Percentiles rank a stretch among this genome's conserved stretches.
Conservation (phyloP, 2,888 invertebrate genomes). For the Galerucella nymphaeae region DNA sequence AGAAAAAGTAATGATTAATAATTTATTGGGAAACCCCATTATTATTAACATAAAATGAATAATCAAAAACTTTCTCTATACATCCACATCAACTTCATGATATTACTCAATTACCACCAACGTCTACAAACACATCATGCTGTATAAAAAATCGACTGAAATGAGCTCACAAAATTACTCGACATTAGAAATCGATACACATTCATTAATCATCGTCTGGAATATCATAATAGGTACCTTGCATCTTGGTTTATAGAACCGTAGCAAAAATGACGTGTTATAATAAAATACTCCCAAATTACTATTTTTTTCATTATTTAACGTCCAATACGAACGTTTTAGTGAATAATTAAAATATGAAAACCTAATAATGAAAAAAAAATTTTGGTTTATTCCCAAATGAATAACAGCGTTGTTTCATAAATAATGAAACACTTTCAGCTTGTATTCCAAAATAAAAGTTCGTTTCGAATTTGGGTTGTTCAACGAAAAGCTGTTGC, state of each 20-base stretch:
- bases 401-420: too few species aligned
- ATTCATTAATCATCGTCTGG: slow-evolving; percentile 31
- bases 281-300: not conserved
- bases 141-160: slow-evolving; percentile 28
- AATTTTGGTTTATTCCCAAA: too few species aligned
- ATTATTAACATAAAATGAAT: slow-evolving; percentile 7
- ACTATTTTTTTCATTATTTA: not conserved
- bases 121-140: slow-evolving; percentile 27
- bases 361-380: too few species aligned
- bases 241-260: slow-evolving; percentile 16
- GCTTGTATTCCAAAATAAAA: too few species aligned
- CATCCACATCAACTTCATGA: slow-evolving; percentile 24
- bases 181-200: slow-evolving; percentile 48
- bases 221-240: slow-evolving; percentile 25
- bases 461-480: too few species aligned
- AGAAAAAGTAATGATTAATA: not conserved
- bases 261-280: not conserved
- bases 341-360: too few species aligned
- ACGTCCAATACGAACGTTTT: not conserved
- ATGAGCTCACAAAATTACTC: slow-evolving; percentile 32
- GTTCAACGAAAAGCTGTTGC: too few species aligned
- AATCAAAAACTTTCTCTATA: slow-evolving; percentile 4
- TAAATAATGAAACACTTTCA: too few species aligned
- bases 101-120: slow-evolving; percentile 28
- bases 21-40: not conserved